Evolutionary conservation across 2,113 vertebrate genomes (phyloP).

Genomic region (Trematocara macrostoma): DNA sequence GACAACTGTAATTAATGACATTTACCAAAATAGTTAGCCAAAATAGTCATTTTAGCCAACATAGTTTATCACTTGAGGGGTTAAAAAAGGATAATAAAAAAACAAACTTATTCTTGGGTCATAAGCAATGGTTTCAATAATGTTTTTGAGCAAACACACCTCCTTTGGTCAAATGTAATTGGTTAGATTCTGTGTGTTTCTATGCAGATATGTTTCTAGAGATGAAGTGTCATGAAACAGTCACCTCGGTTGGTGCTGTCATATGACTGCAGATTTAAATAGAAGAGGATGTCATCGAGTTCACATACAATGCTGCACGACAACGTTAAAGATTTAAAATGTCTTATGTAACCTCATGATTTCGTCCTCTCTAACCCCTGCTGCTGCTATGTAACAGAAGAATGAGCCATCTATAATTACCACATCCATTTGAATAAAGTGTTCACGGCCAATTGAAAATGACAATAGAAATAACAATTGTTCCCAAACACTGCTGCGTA

Average conservation of each 20-base stretch:
- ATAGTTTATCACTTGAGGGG: neutral
- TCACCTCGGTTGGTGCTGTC: neutral
- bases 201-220: neutral
- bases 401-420: neutral
- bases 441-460: neutral
- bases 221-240: neutral
- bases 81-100: neutral
- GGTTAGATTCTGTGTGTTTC: neutral
- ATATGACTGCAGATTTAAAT: neutral
- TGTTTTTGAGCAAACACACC: neutral
- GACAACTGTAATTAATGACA: neutral
- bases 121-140: neutral
- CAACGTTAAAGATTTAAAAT: constrained; percentile 35
- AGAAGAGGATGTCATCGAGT: neutral
- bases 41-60: neutral
- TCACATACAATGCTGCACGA: neutral
- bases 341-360: constrained; percentile 35
- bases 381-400: neutral
- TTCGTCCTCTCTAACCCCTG: constrained; percentile 19
- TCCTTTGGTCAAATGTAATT: neutral
- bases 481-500: neutral
- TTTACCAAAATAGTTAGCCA: neutral
- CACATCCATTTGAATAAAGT: neutral
- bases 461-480: neutral
- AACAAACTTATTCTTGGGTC: neutral